phyloP scores from a whole-genome alignment of 1,140 invertebrate genomes.

The Brachystomella parvula region DNA sequence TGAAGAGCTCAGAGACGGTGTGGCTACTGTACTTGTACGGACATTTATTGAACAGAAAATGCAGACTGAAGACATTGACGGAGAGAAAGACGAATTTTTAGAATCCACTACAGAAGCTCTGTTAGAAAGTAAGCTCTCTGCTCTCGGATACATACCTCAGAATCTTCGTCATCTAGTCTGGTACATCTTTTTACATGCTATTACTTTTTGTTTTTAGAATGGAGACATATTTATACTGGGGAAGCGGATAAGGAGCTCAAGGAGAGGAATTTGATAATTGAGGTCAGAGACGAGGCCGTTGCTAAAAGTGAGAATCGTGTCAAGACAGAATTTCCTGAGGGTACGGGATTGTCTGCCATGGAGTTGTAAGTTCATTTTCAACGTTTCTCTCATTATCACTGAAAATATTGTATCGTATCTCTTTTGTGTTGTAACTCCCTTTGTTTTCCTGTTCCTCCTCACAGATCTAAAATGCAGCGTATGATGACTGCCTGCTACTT shows the following conservation, averaged over 20 bases:
- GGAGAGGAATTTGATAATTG: slow-evolving; percentile 3
- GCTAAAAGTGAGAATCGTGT: not conserved
- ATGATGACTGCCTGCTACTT: slow-evolving; percentile 27
- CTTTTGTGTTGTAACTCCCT: not conserved
- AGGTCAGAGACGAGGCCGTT: not conserved
- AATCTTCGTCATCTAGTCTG: not conserved
- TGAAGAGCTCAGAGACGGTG: slow-evolving; percentile 21
- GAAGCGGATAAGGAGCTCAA: slow-evolving; percentile 24
- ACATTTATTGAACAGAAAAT: slow-evolving; percentile 14
- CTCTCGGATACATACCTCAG: not conserved
- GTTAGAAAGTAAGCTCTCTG: slow-evolving; percentile 2
- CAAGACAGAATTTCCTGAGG: not conserved
- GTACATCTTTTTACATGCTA: not conserved
- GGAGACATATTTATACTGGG: slow-evolving; percentile 27
- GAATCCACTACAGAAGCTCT: slow-evolving; percentile 3
- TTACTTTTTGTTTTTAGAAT: slow-evolving; percentile 17
- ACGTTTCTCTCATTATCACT: not conserved
- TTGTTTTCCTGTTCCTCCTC: not conserved
- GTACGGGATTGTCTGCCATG: slow-evolving; percentile 4
- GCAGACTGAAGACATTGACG: not conserved
- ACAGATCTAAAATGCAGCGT: slow-evolving; percentile 21
- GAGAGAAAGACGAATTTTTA: slow-evolving; percentile 6
- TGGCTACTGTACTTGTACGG: slow-evolving; percentile 15
- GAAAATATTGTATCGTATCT: not conserved
- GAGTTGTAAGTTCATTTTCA: slow-evolving; percentile 1